Evolutionary conservation across 2,113 vertebrate genomes (phyloP).

Genomic region (Nothocercus nigrocapillus): DNA sequence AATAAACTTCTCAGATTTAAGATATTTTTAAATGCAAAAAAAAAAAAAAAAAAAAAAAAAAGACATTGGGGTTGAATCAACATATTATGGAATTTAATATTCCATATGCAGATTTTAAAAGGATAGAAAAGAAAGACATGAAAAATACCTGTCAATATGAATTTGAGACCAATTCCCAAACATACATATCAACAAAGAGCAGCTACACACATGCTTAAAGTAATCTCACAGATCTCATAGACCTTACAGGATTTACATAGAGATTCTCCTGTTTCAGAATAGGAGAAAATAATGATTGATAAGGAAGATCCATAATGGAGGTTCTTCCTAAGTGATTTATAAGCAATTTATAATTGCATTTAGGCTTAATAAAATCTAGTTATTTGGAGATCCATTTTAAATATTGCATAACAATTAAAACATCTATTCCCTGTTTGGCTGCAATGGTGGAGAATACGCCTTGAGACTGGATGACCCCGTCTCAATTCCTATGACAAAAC

Average conservation of each 20-base stretch:
- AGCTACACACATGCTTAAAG: background rate
- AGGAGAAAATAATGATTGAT: background rate
- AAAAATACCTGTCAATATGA: background rate
- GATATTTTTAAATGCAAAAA: background rate
- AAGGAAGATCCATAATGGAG: background rate
- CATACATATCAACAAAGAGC: background rate
- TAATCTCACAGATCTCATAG: background rate
- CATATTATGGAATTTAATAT: background rate
- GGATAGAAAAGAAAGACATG: background rate
- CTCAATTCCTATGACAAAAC: background rate
- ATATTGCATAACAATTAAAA: background rate
- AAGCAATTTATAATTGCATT: background rate
- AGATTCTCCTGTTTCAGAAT: background rate
- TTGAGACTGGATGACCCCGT: background rate
- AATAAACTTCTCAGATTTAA: background rate
- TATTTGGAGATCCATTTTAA: background rate
- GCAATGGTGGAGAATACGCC: background rate
- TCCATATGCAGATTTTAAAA: background rate
- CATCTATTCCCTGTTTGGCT: background rate
- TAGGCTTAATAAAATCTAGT: background rate
- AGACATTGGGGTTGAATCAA: background rate
- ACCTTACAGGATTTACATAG: background rate
- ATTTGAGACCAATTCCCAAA: background rate
- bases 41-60: too few relatives aligned
- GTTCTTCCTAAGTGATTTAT: background rate